phyloP scores from a whole-genome alignment of 2,113 vertebrate species.

The Anolis sagrei region DNA sequence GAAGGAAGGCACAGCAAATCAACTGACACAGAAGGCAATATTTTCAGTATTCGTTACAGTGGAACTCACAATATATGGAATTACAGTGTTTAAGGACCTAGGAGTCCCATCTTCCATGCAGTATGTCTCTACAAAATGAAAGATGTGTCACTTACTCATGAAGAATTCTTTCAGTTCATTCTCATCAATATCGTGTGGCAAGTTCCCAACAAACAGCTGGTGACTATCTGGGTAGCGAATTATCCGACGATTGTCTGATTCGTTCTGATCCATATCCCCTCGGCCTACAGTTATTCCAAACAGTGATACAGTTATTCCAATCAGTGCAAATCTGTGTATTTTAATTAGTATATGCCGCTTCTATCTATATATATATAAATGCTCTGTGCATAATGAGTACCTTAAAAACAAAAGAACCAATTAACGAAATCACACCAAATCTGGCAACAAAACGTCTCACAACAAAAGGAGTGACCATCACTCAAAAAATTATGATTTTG shows the following conservation, averaged over 20 bases:
- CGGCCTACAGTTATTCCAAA: constrained; percentile 72
- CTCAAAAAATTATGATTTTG: no score
- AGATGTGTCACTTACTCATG: constrained; percentile 85
- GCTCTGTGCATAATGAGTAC: no score
- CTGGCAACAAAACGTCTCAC: no score
- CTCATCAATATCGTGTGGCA: constrained; percentile 94
- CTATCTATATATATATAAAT: no score
- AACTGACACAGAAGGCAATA: not conserved
- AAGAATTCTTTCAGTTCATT: constrained; percentile 95
- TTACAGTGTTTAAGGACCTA: not conserved
- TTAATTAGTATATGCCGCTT: not conserved
- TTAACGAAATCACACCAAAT: no score
- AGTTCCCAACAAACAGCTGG: constrained; percentile 95
- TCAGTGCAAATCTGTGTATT: not conserved
- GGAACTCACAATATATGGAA: not conserved
- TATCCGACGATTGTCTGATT: constrained; percentile 88
- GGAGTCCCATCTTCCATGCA: no score
- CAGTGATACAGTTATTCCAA: constrained; percentile 30
- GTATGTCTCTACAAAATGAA: not conserved
- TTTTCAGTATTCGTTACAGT: not conserved
- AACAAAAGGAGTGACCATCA: no score
- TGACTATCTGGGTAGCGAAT: constrained; percentile 94
- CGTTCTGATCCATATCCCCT: constrained; percentile 86
- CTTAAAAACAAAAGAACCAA: no score
- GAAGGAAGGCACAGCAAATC: not conserved